Evolutionary conservation across 1,140 invertebrate genomes (phyloP), one percentile per base, ranked within the genome.

Genomic region (Ridgeia piscesae): DNA sequence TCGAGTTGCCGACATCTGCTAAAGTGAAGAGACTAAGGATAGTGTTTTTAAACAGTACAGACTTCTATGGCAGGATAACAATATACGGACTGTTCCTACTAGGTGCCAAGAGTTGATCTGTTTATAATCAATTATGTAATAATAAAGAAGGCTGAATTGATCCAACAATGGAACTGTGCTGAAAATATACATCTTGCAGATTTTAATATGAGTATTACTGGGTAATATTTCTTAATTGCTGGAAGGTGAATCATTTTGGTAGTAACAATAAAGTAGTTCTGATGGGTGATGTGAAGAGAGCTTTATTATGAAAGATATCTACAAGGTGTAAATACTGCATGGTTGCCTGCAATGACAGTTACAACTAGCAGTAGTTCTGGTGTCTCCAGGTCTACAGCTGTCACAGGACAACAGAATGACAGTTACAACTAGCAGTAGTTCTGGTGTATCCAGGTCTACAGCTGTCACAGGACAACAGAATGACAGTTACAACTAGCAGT

Each of bases 61-160:
- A 95, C 91, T 95, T 95, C 89, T 95, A 94, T 94, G 95, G 95
- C 35, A 93, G 95, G 89, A 94, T 95, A 35, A 95, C 94, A 31
- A 93, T 95, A 34, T 95, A 95, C 92, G 93, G 95, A 77, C 93
- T 95, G 88, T 94, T 94, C 92, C 91, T 95, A 33, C 34, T 94
- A 90, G 95, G 94, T 77, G 11, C 17, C 58, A 77, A 77, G 27
- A 77, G 17, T 77, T 77, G 58, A 77, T 21, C 11, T 77, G 42
- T 11, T 42, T 31, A 77, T 77, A 77, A 77, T 42, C 42, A 11
- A 42, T 8, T 77, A 77, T 77, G 17, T 77, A 6, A 31, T 77
- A 77, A 77, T 77, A 21, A 77, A 21, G 2, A 77, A 27, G 58
- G n/a, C n/a, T 50, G 21, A 8, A 50, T 21, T 50, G 27, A 77